A percentile compares a stretch with the other conserved stretches of the same genome.
Conservation (phyloP, 2,113 vertebrate species). For the Sinosuthora webbiana region DNA sequence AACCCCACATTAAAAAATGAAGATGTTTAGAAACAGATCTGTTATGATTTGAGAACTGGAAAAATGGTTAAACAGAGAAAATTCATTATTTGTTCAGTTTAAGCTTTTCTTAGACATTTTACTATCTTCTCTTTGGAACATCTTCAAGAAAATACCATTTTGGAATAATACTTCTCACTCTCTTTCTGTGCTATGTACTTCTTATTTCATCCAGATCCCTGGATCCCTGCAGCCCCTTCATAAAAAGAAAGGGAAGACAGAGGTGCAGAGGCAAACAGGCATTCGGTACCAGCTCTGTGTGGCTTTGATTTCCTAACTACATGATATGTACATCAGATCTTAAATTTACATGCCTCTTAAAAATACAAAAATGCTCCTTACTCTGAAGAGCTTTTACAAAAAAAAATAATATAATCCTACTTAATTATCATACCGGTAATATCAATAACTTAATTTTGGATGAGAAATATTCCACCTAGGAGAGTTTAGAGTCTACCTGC, state of each 20-base stretch:
- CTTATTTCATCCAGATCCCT: neutral
- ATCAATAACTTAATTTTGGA: neutral
- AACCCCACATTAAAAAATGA: constrained; percentile 10
- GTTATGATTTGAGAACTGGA: neutral
- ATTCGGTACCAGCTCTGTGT: neutral
- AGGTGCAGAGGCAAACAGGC: neutral
- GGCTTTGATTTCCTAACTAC: neutral
- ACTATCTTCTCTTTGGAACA: neutral
- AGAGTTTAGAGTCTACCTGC: neutral
- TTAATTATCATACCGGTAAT: neutral
- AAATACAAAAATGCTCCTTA: neutral
- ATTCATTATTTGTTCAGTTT: neutral
- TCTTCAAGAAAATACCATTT: neutral
- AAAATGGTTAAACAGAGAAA: neutral
- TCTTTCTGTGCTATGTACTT: neutral
- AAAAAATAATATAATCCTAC: neutral
- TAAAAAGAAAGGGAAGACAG: neutral
- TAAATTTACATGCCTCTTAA: neutral
- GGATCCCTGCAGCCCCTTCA: neutral
- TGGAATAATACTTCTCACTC: neutral
- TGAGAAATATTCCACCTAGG: neutral
- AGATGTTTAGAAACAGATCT: constrained; percentile 37
- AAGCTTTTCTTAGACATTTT: neutral
- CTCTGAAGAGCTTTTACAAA: neutral
- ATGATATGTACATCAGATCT: neutral